Evolutionary conservation across 1,140 invertebrate genomes (phyloP), one percentile per base, ranked within the genome.

Genomic region (Tetranychus cinnabarinus): DNA sequence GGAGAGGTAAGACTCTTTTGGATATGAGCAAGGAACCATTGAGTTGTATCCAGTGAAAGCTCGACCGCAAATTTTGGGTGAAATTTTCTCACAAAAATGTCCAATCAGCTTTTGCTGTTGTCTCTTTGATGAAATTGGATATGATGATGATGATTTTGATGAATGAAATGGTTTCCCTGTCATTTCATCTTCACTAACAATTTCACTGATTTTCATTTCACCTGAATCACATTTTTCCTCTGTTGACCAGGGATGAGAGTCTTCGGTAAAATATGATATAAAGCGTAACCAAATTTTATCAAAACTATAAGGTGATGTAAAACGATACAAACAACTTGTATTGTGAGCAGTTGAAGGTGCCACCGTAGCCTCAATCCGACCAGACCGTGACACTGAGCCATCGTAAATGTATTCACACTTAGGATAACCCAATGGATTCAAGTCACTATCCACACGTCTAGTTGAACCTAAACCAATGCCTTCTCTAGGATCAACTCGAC

Each of bases 271-370:
- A 54, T 67, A 67, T n/a, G 66, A 67, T 10, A 88, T 75, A 56
- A 89, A 81, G 1, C 86, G 86, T 62, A 89, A 76, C 86, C 86
- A 89, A 0, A 89, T 82, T 56, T 83, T 81, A 71, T 86, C 83
- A 56, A 80, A 80, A 15, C 77, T 72, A 31, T 60, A 62, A 52
- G 80, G 79, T 15, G 83, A 84, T 65, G 83, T 81, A 68, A 88
- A 80, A 67, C 86, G 83, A 70, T 88, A 90, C 15, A 86, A 76
- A 68, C 86, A 90, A 0, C 85, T 88, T 8, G 83, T 87, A 68
- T 88, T 88, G 85, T 64, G 82, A 86, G 62, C 84, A 80, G 2
- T 89, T 69, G 6, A 85, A 73, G 39, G 39, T 42, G 5, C 5
- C 5, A 42, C 5, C 10, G 39, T 6, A 42, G 5, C 39, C 10